Evolutionary conservation across 2,113 vertebrate genomes (phyloP).

Genomic region (Ceratotherium simum): DNA sequence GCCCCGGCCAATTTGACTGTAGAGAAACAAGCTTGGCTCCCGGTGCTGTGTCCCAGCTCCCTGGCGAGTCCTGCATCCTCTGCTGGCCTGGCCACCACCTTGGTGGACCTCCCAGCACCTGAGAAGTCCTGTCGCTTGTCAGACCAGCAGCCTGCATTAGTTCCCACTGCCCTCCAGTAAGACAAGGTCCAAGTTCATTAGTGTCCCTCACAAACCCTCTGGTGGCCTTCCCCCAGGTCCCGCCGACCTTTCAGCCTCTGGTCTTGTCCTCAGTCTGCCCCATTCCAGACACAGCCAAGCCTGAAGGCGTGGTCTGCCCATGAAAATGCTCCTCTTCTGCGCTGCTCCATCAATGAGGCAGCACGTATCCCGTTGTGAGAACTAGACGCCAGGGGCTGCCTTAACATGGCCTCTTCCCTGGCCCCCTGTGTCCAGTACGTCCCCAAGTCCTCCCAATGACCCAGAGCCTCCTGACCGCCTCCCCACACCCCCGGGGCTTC

Average conservation of each 20-base stretch:
- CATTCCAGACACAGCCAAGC: no score
- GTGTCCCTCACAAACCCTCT: background rate
- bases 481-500: background rate
- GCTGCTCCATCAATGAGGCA: background rate
- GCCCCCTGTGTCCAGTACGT: background rate
- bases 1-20: background rate
- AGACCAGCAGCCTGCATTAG: background rate
- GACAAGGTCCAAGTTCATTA: background rate
- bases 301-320: background rate
- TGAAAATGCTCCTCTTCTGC: background rate
- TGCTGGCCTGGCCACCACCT: background rate
- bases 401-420: background rate
- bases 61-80: no score
- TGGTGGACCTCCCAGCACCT: background rate
- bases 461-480: background rate
- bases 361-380: no score
- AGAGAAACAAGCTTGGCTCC: background rate
- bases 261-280: background rate
- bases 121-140: background rate
- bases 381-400: background rate
- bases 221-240: background rate
- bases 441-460: background rate
- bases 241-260: background rate
- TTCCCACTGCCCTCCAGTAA: background rate
- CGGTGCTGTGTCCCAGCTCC: background rate